Percentiles rank a stretch among this genome's conserved stretches.
phyloP scores from a whole-genome alignment of 2,888 invertebrate genomes.

The Girardia tigrina region DNA sequence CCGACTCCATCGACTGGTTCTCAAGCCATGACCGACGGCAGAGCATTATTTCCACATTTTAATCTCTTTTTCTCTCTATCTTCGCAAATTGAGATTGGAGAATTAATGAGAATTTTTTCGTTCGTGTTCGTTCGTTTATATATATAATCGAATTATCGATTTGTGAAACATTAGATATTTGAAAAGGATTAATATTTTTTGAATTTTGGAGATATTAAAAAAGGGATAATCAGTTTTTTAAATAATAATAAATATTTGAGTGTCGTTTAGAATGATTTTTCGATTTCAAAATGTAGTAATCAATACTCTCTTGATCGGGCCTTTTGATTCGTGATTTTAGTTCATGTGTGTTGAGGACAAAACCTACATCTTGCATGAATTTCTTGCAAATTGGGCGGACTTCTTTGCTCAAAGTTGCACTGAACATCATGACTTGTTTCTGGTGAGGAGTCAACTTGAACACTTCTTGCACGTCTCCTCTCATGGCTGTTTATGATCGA shows the following conservation, averaged over 20 bases:
- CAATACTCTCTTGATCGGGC: slow-evolving; percentile 27
- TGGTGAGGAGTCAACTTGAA: slow-evolving; percentile 95
- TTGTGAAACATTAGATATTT: no score
- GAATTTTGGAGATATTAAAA: background rate
- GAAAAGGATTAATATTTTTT: background rate
- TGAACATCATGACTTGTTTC: slow-evolving; percentile 99
- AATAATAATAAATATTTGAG: no score
- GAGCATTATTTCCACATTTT: slow-evolving; percentile 23
- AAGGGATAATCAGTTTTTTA: background rate
- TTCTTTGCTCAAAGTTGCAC: slow-evolving; percentile 95
- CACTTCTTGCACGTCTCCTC: slow-evolving; percentile 97
- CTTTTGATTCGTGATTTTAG: slow-evolving; percentile 19
- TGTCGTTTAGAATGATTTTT: background rate
- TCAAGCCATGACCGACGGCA: slow-evolving; percentile 2
- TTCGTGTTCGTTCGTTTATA: no score
- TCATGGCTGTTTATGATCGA: no score
- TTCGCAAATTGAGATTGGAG: no score
- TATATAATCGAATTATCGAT: no score
- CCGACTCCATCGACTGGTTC: slow-evolving; percentile 10
- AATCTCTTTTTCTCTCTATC: no score
- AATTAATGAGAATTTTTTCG: no score
- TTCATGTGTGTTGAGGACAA: no score
- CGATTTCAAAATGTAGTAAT: slow-evolving; percentile 10
- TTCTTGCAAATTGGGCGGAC: slow-evolving; percentile 98
- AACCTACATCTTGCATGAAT: slow-evolving; percentile 96